These are phyloP conservation scores for Alces alces DNA, from an alignment of 2,113 vertebrate species.

Conservation along the genomic window DNA sequence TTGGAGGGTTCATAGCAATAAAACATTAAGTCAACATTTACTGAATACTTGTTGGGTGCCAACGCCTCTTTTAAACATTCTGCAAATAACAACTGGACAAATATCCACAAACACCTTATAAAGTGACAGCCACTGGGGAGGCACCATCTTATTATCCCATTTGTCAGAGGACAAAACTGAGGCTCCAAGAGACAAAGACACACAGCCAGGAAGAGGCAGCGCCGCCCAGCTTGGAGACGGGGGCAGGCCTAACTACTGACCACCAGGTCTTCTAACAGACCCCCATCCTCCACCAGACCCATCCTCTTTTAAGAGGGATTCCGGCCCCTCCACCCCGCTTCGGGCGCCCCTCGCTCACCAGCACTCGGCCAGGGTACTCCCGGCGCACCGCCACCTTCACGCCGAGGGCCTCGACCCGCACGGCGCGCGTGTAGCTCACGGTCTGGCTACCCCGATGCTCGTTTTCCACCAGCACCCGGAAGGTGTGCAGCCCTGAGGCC, in stretches of 20 bases:
- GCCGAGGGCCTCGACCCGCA: constrained; percentile 75
- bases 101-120: not conserved
- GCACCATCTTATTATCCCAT: not conserved
- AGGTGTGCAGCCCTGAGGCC: constrained; percentile 66
- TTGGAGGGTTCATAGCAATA: not conserved
- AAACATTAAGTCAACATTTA: not conserved
- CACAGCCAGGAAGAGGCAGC: not conserved
- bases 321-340: accelerated
- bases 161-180: not conserved
- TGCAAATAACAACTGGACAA: not conserved
- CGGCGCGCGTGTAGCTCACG: constrained; percentile 80
- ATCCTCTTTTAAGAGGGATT: not conserved
- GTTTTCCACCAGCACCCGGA: constrained; percentile 81
- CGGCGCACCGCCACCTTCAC: constrained; percentile 74
- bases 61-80: not conserved
- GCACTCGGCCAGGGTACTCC: constrained; percentile 70
- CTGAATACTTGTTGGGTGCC: not conserved
- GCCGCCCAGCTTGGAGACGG: accelerated
- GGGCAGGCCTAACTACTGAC: not conserved
- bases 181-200: not conserved
- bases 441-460: constrained; percentile 79
- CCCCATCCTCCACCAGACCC: not conserved
- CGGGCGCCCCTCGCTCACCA: constrained; percentile 72
- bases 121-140: not conserved
- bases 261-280: not conserved